phyloP scores from a whole-genome alignment of 1,140 invertebrate species.

The Phthorimaea operculella region DNA sequence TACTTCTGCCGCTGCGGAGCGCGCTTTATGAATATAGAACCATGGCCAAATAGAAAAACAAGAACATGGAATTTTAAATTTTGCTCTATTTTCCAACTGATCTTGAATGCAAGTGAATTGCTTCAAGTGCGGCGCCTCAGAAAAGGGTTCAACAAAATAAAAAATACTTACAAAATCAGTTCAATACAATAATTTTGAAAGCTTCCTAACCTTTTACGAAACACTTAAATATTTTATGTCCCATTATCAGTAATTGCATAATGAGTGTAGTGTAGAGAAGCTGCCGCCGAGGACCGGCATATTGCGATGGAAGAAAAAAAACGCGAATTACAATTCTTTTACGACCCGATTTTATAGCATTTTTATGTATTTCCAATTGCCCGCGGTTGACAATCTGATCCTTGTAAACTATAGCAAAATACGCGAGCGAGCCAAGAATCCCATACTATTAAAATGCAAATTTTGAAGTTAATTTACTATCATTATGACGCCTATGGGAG shows the following conservation, averaged over 20 bases:
- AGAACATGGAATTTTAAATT: background rate
- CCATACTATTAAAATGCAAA: constrained; percentile 53
- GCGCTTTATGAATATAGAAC: constrained; percentile 12
- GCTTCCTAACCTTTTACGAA: background rate
- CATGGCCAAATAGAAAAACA: background rate
- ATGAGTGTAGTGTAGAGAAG: background rate
- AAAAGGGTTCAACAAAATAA: too few species aligned
- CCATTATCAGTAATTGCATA: constrained; percentile 2
- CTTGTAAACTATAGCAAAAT: constrained; percentile 60
- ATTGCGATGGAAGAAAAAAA: constrained; percentile 31
- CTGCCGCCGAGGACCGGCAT: constrained; percentile 2
- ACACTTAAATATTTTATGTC: constrained; percentile 8
- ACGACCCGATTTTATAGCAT: constrained; percentile 58
- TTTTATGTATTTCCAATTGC: constrained; percentile 61
- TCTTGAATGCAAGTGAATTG: too few species aligned
- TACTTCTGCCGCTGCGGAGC: constrained; percentile 16
- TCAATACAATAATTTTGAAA: too few species aligned
- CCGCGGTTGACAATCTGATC: constrained; percentile 48
- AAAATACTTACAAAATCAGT: too few species aligned
- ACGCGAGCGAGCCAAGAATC: constrained; percentile 39
- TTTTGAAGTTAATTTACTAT: constrained; percentile 43
- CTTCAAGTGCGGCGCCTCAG: too few species aligned
- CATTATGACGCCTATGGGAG: constrained; percentile 23
- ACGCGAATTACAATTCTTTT: constrained; percentile 51
- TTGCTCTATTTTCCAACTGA: background rate